Evolutionary conservation across 2,113 vertebrate species (phyloP).

Genomic region (Manacus vitellinus): DNA sequence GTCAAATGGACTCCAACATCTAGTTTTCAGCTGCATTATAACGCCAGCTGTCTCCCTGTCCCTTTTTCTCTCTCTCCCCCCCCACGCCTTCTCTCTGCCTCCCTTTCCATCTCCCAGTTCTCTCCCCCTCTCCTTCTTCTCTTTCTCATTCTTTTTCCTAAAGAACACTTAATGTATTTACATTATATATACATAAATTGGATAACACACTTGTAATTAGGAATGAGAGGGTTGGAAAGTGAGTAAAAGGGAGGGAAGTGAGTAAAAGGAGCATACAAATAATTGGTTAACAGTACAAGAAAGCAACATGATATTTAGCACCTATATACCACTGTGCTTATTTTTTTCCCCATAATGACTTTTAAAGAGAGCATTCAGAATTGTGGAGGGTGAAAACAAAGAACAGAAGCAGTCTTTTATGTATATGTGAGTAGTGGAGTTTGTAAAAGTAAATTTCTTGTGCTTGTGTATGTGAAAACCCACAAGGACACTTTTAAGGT

Average conservation of each 20-base stretch:
- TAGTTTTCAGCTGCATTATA: not conserved
- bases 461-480: not conserved
- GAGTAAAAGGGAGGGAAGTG: not conserved
- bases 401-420: not conserved
- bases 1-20: not conserved
- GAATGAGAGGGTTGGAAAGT: not conserved
- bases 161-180: not conserved
- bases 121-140: rapidly evolving
- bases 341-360: not conserved
- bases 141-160: not conserved
- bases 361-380: not conserved
- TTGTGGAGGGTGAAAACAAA: not conserved
- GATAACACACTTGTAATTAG: not conserved
- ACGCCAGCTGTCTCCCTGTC: not conserved
- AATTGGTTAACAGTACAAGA: not conserved
- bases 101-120: not conserved
- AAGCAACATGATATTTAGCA: not conserved
- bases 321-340: not conserved
- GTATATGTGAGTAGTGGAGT: not conserved
- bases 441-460: not conserved
- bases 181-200: not conserved
- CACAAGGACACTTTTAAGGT: not conserved
- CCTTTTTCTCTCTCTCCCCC: not conserved
- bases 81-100: not conserved
- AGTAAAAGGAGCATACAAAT: not conserved